phyloP scores from a whole-genome alignment of 2,797 vertebrate species.

The Furcifer pardalis region DNA sequence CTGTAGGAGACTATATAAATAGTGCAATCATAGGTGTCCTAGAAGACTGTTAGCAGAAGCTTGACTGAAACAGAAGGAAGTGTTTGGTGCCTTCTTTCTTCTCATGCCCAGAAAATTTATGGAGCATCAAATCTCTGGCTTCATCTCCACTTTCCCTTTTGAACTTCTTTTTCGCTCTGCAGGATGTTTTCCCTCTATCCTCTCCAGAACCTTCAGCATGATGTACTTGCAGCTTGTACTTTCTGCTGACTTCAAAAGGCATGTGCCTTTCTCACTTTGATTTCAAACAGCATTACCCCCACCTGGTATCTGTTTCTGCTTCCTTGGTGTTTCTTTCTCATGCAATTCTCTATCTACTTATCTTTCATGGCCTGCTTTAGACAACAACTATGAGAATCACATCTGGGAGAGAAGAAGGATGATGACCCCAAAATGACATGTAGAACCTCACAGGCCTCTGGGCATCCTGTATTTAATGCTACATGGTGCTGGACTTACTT shows the following conservation, averaged over 20 bases:
- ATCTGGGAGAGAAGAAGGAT: rapidly evolving
- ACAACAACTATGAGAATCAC: not conserved
- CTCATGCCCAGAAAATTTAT: conserved; percentile 31
- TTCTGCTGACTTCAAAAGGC: conserved; percentile 27
- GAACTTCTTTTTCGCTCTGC: conserved; percentile 39
- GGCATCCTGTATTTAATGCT: not conserved
- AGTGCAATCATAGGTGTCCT: not conserved
- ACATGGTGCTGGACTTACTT: not conserved
- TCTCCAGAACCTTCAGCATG: not conserved
- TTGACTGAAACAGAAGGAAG: not conserved
- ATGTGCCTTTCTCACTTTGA: conserved; percentile 16
- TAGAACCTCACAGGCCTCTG: not conserved
- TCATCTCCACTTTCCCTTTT: not conserved
- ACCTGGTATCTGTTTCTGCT: not conserved
- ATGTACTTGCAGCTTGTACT: not conserved
- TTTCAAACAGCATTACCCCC: not conserved
- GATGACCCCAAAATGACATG: rapidly evolving
- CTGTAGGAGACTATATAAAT: not conserved
- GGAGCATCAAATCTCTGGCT: conserved; percentile 23
- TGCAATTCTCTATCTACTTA: conserved; percentile 40
- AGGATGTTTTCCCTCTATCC: conserved; percentile 7
- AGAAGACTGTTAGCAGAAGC: conserved; percentile 2
- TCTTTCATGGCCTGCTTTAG: not conserved
- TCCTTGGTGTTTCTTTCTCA: conserved; percentile 57
- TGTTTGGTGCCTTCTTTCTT: conserved; percentile 45